These are phyloP conservation scores for Cheilosia vulpina DNA, from an alignment of 2,888 invertebrate genomes.

Conservation along the genomic window DNA sequence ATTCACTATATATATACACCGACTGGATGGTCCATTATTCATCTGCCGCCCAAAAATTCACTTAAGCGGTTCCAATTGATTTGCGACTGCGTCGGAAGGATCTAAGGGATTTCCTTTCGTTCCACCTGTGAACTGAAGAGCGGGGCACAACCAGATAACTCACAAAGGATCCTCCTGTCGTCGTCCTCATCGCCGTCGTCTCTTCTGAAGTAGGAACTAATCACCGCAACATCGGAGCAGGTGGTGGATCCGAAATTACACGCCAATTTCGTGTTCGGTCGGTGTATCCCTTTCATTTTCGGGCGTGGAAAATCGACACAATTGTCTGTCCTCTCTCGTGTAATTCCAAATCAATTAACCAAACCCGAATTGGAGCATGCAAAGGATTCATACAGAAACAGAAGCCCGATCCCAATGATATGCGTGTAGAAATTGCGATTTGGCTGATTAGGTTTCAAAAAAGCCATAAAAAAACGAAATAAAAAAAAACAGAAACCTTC, in stretches of 20 bases:
- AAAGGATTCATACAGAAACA: constrained; percentile 64
- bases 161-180: constrained; percentile 57
- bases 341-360: constrained; percentile 71
- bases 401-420: constrained; percentile 61
- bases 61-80: constrained; percentile 65
- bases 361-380: constrained; percentile 72
- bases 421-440: constrained; percentile 73
- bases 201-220: constrained; percentile 67
- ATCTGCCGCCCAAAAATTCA: constrained; percentile 60
- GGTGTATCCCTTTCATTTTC: constrained; percentile 65
- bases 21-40: constrained; percentile 46
- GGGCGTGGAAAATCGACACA: constrained; percentile 60
- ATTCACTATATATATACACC: constrained; percentile 34
- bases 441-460: constrained; percentile 69
- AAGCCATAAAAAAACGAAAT: constrained; percentile 21
- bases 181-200: constrained; percentile 6
- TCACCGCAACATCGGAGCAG: constrained; percentile 53
- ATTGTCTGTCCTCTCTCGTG: constrained; percentile 34
- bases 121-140: constrained; percentile 64
- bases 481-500: constrained; percentile 27
- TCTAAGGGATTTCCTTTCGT: constrained; percentile 66
- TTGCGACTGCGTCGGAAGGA: constrained; percentile 72
- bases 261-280: constrained; percentile 65
- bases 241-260: constrained; percentile 71
- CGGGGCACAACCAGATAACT: constrained; percentile 48